phyloP scores from a whole-genome alignment of 2,797 vertebrate species.

The Helostoma temminkii region DNA sequence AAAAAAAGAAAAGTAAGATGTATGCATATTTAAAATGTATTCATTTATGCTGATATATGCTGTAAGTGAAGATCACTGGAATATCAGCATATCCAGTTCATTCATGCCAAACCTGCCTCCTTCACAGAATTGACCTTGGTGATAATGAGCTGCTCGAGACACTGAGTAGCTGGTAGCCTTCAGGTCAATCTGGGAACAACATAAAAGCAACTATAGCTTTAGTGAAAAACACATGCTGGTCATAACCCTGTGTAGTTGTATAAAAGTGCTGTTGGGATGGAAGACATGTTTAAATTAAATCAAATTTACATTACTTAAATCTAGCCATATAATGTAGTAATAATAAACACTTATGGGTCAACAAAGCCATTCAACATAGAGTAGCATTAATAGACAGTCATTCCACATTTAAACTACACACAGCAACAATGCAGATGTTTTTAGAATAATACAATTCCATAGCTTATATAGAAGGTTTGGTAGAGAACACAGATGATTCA shows the following conservation, averaged over 20 bases:
- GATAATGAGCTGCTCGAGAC: conserved; percentile 49
- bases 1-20: too few species aligned
- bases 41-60: too few species aligned
- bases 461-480: too few species aligned
- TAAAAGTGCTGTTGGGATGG: not conserved
- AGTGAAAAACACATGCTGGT: not conserved
- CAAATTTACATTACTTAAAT: too few species aligned
- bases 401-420: not conserved
- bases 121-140: conserved; percentile 45
- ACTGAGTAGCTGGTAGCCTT: conserved; percentile 12
- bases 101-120: not conserved
- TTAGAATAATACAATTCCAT: not conserved
- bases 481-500: not conserved
- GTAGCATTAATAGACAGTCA: too few species aligned
- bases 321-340: too few species aligned
- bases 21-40: conserved; percentile 1
- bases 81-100: conserved; percentile 14
- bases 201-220: conserved; percentile 9
- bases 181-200: conserved; percentile 35
- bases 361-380: too few species aligned
- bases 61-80: not conserved
- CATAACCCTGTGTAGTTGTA: not conserved
- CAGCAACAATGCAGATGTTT: not conserved
- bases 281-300: not conserved
- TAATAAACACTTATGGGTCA: too few species aligned